These are phyloP conservation scores for Oscheius sp. DNA, from an alignment of 2,888 invertebrate species.

Conservation along the genomic window DNA sequence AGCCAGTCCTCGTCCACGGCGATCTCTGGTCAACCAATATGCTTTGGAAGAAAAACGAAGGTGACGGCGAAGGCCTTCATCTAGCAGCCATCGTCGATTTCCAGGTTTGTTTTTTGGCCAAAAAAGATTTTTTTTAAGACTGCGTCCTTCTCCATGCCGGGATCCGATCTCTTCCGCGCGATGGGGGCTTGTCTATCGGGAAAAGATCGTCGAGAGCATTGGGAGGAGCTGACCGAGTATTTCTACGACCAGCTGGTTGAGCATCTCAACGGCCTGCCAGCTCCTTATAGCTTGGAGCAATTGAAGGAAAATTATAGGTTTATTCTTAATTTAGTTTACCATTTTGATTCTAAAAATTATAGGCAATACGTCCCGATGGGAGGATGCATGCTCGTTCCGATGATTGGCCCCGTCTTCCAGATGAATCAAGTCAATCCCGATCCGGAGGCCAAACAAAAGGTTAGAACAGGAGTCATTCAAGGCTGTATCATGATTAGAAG, in stretches of 20 bases:
- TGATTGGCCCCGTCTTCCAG: slow-evolving; percentile 12
- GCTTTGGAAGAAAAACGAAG: slow-evolving; percentile 32
- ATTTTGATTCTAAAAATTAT: too few species aligned
- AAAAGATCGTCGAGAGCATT: slow-evolving; percentile 34
- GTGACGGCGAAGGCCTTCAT: background rate
- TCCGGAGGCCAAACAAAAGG: background rate
- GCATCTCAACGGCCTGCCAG: slow-evolving; percentile 24
- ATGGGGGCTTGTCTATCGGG: slow-evolving; percentile 41
- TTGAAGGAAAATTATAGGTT: slow-evolving; percentile 16
- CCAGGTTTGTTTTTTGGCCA: slow-evolving; percentile 1
- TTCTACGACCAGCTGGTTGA: slow-evolving; percentile 42
- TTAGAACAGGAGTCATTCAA: too few species aligned
- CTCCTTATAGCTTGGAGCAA: slow-evolving; percentile 42
- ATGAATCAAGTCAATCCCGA: slow-evolving; percentile 4
- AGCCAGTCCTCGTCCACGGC: slow-evolving; percentile 38
- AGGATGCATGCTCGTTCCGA: background rate
- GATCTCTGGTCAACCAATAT: slow-evolving; percentile 50
- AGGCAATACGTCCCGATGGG: slow-evolving; percentile 8
- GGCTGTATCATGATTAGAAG: too few species aligned
- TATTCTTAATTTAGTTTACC: too few species aligned
- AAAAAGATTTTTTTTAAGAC: slow-evolving; percentile 27
- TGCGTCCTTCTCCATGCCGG: slow-evolving; percentile 40
- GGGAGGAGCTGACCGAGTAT: slow-evolving; percentile 37
- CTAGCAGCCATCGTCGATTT: slow-evolving; percentile 23
- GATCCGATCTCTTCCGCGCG: slow-evolving; percentile 38